Evolutionary conservation across 1,140 invertebrate genomes (phyloP), one percentile per base, ranked within the genome.

Genomic region (Cherax destructor): DNA sequence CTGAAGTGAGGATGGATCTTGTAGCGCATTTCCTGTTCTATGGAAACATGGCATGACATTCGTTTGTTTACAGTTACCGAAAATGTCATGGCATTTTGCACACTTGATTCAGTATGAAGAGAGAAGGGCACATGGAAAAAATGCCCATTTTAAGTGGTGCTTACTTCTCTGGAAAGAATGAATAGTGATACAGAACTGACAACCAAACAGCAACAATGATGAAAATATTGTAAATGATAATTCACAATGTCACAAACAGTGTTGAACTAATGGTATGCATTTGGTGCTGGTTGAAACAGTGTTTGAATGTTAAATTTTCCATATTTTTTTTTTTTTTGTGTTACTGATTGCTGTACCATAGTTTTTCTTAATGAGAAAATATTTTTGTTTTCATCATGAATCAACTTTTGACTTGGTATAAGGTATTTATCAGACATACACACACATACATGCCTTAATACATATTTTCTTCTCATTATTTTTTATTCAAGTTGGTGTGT

Each of bases 251-350:
- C 79, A 81, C 79, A 81, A 81, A 81, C 79, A n/a, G 50, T 56
- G 56, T 52, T n/a, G 79, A 56, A 81, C 11, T 56, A 5, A 84
- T 50, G 74, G 85, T 86, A 61, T 86, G 85, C 87, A 83, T 88
- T 80, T 88, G 87, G 87, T 88, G 87, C 87, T 88, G 87, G 79
- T 88, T 65, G 41, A 79, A 72, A 80, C 24, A 24, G 49, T 76
- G 50, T 21, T 59, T 86, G 85, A 41, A 86, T 78, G 74, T 47
- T 59, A 41, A 86, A 78, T 86, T 61, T 56, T 77, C 49, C 49
- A 78, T 16, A 41, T 52, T 61, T 86, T 78, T 78, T 41, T 41
- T 41, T 86, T 4, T 59, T 6, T 56, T 59, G 77, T 18, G 18
- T 79, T 41, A 41, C 0, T 56, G 47, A 79, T 50, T 41, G 30